Evolutionary conservation across 2,113 vertebrate genomes (phyloP).

Genomic region (Illadopsis cleaveri): DNA sequence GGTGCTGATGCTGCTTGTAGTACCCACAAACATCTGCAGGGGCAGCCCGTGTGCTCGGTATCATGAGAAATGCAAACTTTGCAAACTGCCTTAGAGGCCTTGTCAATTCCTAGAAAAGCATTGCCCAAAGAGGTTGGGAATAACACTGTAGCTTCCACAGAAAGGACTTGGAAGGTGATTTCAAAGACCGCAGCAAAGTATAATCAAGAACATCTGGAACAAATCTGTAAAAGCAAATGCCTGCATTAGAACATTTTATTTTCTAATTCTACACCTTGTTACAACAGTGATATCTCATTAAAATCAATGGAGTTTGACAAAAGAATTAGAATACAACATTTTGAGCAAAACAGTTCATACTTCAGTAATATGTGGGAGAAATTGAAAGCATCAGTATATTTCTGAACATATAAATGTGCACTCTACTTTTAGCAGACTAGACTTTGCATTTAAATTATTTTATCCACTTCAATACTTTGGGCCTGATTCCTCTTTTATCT

Average conservation of each 20-base stretch:
- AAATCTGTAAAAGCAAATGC: neutral
- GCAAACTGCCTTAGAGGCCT: neutral
- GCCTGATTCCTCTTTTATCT: neutral
- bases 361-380: neutral
- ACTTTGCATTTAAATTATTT: constrained; percentile 12
- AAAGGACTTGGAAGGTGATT: neutral
- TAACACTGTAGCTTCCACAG: neutral
- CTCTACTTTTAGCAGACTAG: neutral
- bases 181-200: neutral
- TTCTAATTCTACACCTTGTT: neutral
- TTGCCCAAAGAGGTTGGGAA: neutral
- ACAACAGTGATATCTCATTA: neutral
- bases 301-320: constrained; percentile 3
- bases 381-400: neutral
- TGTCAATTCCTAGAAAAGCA: rapidly evolving
- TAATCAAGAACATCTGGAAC: neutral
- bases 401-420: neutral
- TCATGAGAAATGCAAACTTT: neutral
- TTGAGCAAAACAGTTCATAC: neutral
- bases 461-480: neutral
- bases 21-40: neutral
- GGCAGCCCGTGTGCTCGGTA: neutral
- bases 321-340: neutral
- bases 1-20: neutral
- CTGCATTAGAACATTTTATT: neutral